Percentiles rank a stretch among this genome's conserved stretches.
phyloP scores from a whole-genome alignment of 2,888 invertebrate species.

The Stramonita haemastoma region DNA sequence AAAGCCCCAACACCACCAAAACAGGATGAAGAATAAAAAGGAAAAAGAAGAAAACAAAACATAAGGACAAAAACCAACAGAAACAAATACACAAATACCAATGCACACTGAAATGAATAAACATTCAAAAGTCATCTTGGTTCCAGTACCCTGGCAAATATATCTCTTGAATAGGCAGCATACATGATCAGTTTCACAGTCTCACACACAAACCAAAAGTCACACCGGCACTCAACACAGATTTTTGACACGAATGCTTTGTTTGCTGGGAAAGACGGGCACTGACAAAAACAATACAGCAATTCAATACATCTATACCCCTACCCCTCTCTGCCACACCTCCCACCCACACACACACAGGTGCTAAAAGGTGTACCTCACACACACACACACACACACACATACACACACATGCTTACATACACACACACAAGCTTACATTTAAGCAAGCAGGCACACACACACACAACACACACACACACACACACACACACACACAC shows the following conservation, averaged over 20 bases:
- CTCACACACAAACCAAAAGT: background rate
- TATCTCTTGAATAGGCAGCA: background rate
- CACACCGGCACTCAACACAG: background rate
- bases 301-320: background rate
- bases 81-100: background rate
- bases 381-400: background rate
- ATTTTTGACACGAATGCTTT: background rate
- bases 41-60: background rate
- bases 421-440: background rate
- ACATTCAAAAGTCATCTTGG: too few relatives aligned
- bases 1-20: too few relatives aligned
- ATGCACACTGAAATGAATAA: too few relatives aligned
- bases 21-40: background rate
- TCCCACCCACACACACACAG: too few relatives aligned
- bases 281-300: background rate
- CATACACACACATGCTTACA: background rate
- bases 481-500: background rate
- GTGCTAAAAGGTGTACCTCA: too few relatives aligned
- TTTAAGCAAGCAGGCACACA: background rate
- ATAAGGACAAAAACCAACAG: background rate
- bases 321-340: too few relatives aligned
- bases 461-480: background rate
- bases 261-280: background rate
- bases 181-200: background rate
- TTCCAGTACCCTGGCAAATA: background rate